Conservation (phyloP, 1,140 invertebrate genomes). For the Drosophila leontia region DNA sequence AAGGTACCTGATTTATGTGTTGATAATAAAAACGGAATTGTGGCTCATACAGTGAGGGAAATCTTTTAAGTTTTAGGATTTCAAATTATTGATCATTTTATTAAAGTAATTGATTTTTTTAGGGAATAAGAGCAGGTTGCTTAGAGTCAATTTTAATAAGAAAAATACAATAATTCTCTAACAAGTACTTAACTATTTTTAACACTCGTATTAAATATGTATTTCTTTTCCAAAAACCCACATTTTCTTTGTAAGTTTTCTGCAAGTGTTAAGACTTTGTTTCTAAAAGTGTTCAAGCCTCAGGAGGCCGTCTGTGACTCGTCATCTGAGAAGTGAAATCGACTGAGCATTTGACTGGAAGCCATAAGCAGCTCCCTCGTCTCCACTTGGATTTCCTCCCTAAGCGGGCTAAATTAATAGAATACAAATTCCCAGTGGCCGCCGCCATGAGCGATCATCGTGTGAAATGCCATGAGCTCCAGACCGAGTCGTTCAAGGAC, state of each 20-base stretch:
- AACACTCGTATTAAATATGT: neutral
- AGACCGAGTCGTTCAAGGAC: neutral
- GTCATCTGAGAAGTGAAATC: slow-evolving; percentile 3
- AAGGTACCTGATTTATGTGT: slow-evolving; percentile 64
- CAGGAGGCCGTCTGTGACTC: slow-evolving; percentile 2
- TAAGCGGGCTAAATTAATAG: slow-evolving; percentile 43
- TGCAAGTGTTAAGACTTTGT: too few species aligned
- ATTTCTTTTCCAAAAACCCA: neutral
- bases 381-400: slow-evolving; percentile 15
- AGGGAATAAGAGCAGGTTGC: too few species aligned
- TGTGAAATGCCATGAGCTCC: neutral
- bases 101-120: too few species aligned
- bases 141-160: too few species aligned
- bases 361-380: slow-evolving; percentile 13
- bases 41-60: slow-evolving; percentile 37
- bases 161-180: too few species aligned
- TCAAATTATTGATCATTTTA: neutral
- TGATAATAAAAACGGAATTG: slow-evolving; percentile 73
- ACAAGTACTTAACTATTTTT: neutral
- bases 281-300: neutral
- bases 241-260: neutral
- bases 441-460: slow-evolving; percentile 31
- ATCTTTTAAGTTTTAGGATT: neutral
- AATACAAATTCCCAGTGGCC: slow-evolving; percentile 63
- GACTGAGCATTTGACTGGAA: slow-evolving; percentile 11